Conservation (phyloP, 2,113 vertebrate genomes). For the Salminus brasiliensis region DNA sequence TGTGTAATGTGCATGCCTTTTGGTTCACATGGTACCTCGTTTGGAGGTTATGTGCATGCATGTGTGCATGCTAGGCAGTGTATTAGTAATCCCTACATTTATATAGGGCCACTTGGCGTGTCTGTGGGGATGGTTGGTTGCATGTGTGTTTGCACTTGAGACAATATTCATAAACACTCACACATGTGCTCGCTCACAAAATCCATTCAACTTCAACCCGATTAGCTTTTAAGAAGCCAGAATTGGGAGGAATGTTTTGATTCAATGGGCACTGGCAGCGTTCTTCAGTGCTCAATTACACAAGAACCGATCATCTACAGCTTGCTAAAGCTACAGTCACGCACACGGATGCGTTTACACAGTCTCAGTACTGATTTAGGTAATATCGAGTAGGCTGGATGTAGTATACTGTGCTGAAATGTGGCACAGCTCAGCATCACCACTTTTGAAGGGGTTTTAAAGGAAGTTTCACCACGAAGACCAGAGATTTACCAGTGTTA, state of each 20-base stretch:
- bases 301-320: slow-evolving; percentile 52
- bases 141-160: slow-evolving; percentile 42
- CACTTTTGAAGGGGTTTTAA: too few relatives aligned
- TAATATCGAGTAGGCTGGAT: neutral
- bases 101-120: neutral
- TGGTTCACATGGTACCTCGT: too few relatives aligned
- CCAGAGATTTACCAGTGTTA: too few relatives aligned
- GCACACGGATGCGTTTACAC: slow-evolving; percentile 18
- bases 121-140: slow-evolving; percentile 23
- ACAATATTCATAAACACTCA: slow-evolving; percentile 49
- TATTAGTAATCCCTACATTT: neutral
- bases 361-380: slow-evolving; percentile 14
- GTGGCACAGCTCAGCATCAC: neutral
- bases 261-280: slow-evolving; percentile 49
- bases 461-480: neutral
- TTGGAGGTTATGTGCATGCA: too few relatives aligned
- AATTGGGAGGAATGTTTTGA: slow-evolving; percentile 59
- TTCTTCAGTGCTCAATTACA: slow-evolving; percentile 48
- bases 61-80: slow-evolving; percentile 26
- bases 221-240: slow-evolving; percentile 58
- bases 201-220: slow-evolving; percentile 52
- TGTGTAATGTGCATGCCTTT: neutral
- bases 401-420: neutral
- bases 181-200: slow-evolving; percentile 52
- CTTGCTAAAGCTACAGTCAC: slow-evolving; percentile 3